Conservation (phyloP, 2,888 invertebrate species). For the Urechis unicinctus region DNA sequence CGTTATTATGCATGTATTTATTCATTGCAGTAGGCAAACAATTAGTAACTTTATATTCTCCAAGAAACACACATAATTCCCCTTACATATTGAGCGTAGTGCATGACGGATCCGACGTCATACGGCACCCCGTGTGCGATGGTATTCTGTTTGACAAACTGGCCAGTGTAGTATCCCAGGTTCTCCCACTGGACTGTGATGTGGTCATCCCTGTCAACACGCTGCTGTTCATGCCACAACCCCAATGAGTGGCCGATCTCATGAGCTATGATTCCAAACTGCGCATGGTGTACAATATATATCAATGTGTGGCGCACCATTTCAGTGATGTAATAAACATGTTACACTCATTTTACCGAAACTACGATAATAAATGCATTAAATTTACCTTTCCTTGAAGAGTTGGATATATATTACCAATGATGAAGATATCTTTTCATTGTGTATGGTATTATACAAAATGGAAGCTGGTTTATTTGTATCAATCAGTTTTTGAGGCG, state of each 20-base stretch:
- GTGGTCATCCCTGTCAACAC: neutral
- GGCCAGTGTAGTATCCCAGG: neutral
- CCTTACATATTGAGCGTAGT: constrained; percentile 3
- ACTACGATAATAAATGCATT: too few species aligned
- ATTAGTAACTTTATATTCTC: neutral
- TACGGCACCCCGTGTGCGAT: constrained; percentile 1
- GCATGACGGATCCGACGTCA: constrained; percentile 5
- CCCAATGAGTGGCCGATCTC: constrained; percentile 7
- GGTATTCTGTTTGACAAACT: constrained; percentile 4
- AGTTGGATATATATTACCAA: too few species aligned
- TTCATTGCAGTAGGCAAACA: neutral
- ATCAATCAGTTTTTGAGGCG: too few species aligned
- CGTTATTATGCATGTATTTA: too few species aligned
- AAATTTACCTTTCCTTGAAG: too few species aligned
- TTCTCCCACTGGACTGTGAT: constrained; percentile 2
- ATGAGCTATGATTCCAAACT: constrained; percentile 7
- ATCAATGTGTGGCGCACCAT: too few species aligned
- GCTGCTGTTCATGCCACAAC: constrained; percentile 6
- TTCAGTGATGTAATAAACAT: too few species aligned
- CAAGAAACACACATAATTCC: neutral
- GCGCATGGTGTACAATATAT: neutral
- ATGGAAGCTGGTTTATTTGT: too few species aligned
- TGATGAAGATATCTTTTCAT: too few species aligned
- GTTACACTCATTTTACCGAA: too few species aligned
- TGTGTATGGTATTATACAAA: too few species aligned